phyloP scores from a whole-genome alignment of 92 coral and sea anemone genomes.

The Zoanthus sansibaricus region DNA sequence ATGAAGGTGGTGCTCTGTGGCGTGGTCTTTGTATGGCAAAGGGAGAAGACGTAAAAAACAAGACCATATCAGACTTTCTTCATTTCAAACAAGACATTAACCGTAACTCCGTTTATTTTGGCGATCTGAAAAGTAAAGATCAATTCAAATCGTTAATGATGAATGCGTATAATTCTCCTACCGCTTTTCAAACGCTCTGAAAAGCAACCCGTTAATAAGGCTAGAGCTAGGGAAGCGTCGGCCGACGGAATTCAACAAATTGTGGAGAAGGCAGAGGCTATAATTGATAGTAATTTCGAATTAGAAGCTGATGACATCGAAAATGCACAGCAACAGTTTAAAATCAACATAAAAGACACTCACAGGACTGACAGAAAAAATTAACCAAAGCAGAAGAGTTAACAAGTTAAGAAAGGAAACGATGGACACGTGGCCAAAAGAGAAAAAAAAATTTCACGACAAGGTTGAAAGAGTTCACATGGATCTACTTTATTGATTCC shows the following conservation, averaged over 20 bases:
- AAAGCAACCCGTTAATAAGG: too few species aligned
- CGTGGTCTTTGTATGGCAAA: slow-evolving; percentile 44
- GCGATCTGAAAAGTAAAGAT: slow-evolving; percentile 23
- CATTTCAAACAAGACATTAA: slow-evolving; percentile 68
- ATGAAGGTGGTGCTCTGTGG: slow-evolving; percentile 56
- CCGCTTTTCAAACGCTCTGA: slow-evolving; percentile 52
- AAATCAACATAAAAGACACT: too few species aligned
- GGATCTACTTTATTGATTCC: slow-evolving; percentile 49
- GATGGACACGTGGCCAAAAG: slow-evolving; percentile 15
- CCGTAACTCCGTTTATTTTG: slow-evolving; percentile 48
- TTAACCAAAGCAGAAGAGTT: neutral
- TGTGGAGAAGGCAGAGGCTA: slow-evolving; percentile 26
- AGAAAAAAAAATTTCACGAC: slow-evolving; percentile 6
- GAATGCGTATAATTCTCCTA: slow-evolving; percentile 56
- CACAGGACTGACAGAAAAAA: neutral
- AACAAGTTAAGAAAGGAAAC: slow-evolving; percentile 2
- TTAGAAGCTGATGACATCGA: neutral
- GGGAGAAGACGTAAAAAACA: slow-evolving; percentile 28
- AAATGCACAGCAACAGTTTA: neutral
- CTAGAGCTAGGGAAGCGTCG: too few species aligned
- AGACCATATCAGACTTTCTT: slow-evolving; percentile 32
- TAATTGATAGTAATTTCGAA: slow-evolving; percentile 64
- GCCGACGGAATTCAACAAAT: slow-evolving; percentile 35
- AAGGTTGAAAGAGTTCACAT: slow-evolving; percentile 56
- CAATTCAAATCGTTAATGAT: slow-evolving; percentile 53